These are phyloP conservation scores for Tipula unca DNA, from an alignment of 2,888 invertebrate genomes.

Conservation along the genomic window DNA sequence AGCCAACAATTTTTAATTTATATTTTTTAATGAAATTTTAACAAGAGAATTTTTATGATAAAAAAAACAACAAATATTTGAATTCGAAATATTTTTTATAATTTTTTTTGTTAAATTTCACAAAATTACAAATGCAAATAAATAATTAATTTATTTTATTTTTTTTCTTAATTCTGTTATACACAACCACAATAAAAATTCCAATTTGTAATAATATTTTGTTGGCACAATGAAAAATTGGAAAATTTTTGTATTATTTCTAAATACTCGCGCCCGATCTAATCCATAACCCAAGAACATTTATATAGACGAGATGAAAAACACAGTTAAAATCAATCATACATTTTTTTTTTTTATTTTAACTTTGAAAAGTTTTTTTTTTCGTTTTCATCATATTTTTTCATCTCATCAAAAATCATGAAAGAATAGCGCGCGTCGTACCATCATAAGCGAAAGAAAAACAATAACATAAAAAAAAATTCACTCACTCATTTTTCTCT, in stretches of 20 bases:
- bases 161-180: neutral
- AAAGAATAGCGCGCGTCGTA: neutral
- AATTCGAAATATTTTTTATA: neutral
- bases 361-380: neutral
- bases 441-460: too few relatives aligned
- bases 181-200: neutral
- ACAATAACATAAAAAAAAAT: neutral
- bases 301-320: neutral
- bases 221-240: neutral
- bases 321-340: neutral
- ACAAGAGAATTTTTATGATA: neutral
- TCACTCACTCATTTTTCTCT: neutral
- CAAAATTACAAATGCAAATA: constrained; percentile 3
- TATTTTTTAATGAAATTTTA: constrained; percentile 4
- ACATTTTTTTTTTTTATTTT: neutral
- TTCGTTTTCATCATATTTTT: neutral
- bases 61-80: neutral
- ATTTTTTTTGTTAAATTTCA: neutral
- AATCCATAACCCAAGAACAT: neutral
- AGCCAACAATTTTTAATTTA: neutral
- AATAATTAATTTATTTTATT: neutral
- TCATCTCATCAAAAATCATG: neutral
- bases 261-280: neutral
- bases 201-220: neutral
- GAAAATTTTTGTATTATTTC: neutral